These are phyloP conservation scores for Nasonia oneida DNA, from an alignment of 2,888 invertebrate genomes.

Conservation along the genomic window DNA sequence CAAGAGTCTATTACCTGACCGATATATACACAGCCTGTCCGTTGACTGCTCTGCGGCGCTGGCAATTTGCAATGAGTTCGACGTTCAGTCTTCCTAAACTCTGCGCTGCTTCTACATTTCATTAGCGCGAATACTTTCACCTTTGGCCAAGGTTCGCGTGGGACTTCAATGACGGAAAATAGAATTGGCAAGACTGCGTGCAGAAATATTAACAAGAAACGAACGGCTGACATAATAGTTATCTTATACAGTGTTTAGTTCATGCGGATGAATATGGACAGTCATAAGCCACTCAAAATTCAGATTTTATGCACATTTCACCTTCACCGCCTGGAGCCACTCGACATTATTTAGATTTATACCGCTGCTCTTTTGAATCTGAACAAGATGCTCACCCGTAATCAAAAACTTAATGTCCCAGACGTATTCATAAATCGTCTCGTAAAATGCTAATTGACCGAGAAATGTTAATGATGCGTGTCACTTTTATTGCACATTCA, in stretches of 20 bases:
- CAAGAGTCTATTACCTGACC: slow-evolving; percentile 35
- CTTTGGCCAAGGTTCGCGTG: slow-evolving; percentile 13
- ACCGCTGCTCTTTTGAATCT: neutral
- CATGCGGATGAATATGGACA: neutral
- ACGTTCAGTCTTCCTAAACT: slow-evolving; percentile 18
- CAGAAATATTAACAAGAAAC: neutral
- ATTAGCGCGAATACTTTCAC: slow-evolving; percentile 42
- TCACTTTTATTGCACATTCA: neutral
- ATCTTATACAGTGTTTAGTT: neutral
- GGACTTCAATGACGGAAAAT: slow-evolving; percentile 11
- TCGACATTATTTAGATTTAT: slow-evolving; percentile 12
- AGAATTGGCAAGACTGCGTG: neutral
- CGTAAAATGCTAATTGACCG: neutral
- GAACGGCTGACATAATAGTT: neutral
- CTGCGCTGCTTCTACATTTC: neutral
- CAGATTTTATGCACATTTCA: neutral
- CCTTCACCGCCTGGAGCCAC: neutral
- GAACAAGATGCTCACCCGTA: neutral
- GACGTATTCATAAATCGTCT: neutral
- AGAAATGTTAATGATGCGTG: neutral
- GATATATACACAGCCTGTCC: neutral
- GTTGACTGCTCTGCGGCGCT: neutral
- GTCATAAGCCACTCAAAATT: neutral
- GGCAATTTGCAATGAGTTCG: slow-evolving; percentile 29
- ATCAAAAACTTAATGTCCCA: slow-evolving; percentile 19